Evolutionary conservation across 2,797 vertebrate genomes (phyloP), one percentile per base, ranked within the genome.

Genomic region (Alosa sapidissima): DNA sequence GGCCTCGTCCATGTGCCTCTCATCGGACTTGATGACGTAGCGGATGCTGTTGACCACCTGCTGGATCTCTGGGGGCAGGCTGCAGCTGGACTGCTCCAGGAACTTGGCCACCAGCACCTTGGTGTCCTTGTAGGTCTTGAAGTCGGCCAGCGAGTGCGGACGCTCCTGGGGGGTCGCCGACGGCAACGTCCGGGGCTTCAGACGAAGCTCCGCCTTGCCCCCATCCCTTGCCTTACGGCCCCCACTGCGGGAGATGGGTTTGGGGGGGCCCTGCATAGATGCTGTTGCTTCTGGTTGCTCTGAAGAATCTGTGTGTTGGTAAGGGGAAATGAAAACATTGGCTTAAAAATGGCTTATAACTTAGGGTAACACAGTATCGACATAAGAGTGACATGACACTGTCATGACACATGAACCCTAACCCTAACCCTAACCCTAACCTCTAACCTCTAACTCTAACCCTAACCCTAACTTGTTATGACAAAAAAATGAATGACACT

Each of bases 51-150:
- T 97, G 90, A 97, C 97, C 81, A 98, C 97, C 0, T 98, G 97
- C 91, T 95, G 96, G 83, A 97, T 97, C 91, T 99, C 98, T 0
- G 96, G 94, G 89, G 97, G 96, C 85, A 98, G 95, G 92, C 94
- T 94, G 90, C 97, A 95, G 93, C 96, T 97, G 0, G 98, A 97
- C 87, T 98, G 97, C 94, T 99, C 98, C 94, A 99, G 93, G 91
- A 99, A 98, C 85, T 97, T 98, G 49, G 98, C 97, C 94, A 98
- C 98, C 93, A 99, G 90, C 86, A 98, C 96, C 93, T 97, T 97
- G 88, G 97, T 96, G 94, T 99, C 98, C 90, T 97, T 96, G 88
- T 97, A 98, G 91, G 97, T 95, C 93, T 97, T 97, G 82, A 99
- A 96, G 93, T 99, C 98, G 85, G 96, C 97, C 87, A 98, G 91